Evolutionary conservation across 92 coral and sea anemone species (phyloP), one percentile per base, ranked within the genome.

Genomic region (Porites lobata): DNA sequence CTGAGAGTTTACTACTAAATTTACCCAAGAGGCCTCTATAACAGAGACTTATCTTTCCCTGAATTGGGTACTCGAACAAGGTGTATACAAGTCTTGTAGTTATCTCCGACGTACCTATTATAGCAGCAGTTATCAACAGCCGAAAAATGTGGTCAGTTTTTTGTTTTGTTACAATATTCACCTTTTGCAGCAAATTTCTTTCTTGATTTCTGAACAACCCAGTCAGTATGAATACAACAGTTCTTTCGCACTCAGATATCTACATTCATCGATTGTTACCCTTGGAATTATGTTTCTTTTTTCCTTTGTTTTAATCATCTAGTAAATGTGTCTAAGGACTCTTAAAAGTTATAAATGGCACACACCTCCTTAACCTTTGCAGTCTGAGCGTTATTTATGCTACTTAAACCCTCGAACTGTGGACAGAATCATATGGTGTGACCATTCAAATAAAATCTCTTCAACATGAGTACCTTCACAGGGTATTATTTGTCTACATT

Each of bases 71-170:
- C 70, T 12, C 4, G 21, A 15, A 53, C 77, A 22, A 68, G 70
- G 77, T 81, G 52, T 20, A 63, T 69, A 82, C 86, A 82, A 82
- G 71, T 82, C 57, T 81, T 77, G 19, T 59, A 18, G n/a, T 56
- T 57, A 56, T 12, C 56, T 18, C 2, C 32, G 54, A 13, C 38
- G 24, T 29, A 53, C 19, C 8, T 52, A 54, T 20, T 6, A 21
- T 22, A 21, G 6, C 47, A 38, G 47, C 47, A 38, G 47, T 4
- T 38, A 38, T 4, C 6, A 3, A 38, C 47, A 38, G 47, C 47
- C 4, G 47, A 38, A 38, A 38, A 38, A 38, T 38, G 6, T 38
- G 47, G 47, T 4, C 47, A 38, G 47, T 38, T 38, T 17, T 70
- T 82, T 70, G 38, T 57, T 9, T 6, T 17, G 18, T 67, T 9